Evolutionary conservation across 2,797 vertebrate species (phyloP).

Genomic region (Pangasius djambal): DNA sequence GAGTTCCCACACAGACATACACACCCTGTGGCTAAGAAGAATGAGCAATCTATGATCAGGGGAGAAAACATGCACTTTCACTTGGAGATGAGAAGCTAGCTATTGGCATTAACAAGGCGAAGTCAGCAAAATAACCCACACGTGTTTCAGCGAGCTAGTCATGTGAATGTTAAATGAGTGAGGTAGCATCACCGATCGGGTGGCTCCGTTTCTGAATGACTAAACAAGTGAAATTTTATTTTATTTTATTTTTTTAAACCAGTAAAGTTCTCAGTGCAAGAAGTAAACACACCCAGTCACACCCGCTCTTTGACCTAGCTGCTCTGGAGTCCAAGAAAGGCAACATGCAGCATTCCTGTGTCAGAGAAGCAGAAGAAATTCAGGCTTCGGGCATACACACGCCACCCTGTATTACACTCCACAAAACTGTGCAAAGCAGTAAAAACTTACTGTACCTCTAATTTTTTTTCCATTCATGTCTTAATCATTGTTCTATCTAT

Average conservation of each 20-base stretch:
- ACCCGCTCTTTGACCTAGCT: conserved; percentile 12
- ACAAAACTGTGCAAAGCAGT: not conserved
- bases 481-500: not conserved
- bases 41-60: conserved; percentile 16
- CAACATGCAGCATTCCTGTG: conserved; percentile 28
- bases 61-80: conserved; percentile 18
- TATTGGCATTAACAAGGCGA: conserved; percentile 21
- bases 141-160: conserved; percentile 10
- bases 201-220: not conserved
- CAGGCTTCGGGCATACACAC: not conserved
- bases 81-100: conserved; percentile 10
- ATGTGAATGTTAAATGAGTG: not conserved
- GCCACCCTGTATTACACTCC: not conserved
- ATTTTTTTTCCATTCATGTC: not conserved
- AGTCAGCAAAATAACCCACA: not conserved
- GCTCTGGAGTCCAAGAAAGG: conserved; percentile 35
- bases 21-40: conserved; percentile 35
- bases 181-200: not conserved
- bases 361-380: conserved; percentile 12
- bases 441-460: not conserved
- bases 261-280: not conserved
- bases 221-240: not conserved
- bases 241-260: not conserved
- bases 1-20: conserved; percentile 35
- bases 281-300: conserved; percentile 28